A percentile compares a stretch with the other conserved stretches of the same genome.
These are phyloP conservation scores for Dynastes hyllus DNA, from an alignment of 2,888 invertebrate species.

Conservation along the genomic window DNA sequence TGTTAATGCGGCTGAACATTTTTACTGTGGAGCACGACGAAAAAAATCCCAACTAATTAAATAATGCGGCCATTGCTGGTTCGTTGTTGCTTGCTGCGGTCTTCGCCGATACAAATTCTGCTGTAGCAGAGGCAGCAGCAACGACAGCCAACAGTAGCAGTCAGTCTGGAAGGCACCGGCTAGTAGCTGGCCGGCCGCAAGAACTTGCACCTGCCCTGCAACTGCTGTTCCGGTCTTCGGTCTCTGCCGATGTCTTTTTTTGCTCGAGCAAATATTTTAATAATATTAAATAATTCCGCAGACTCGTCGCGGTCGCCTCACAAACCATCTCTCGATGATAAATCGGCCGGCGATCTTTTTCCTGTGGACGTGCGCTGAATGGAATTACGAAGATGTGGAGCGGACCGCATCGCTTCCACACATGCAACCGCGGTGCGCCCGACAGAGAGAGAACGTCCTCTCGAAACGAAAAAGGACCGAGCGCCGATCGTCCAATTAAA, in stretches of 20 bases:
- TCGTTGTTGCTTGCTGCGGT: slow-evolving; percentile 59
- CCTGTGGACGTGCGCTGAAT: slow-evolving; percentile 63
- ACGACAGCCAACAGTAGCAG: too few species aligned
- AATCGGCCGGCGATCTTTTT: slow-evolving; percentile 62
- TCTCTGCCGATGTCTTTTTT: slow-evolving; percentile 59
- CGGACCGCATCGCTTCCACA: slow-evolving; percentile 13
- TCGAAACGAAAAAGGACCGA: slow-evolving; percentile 67
- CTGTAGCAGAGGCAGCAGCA: slow-evolving; percentile 36
- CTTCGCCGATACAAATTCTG: slow-evolving; percentile 60
- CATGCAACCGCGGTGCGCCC: slow-evolving; percentile 14
- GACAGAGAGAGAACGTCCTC: slow-evolving; percentile 50
- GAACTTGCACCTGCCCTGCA: slow-evolving; percentile 67
- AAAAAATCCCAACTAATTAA: slow-evolving; percentile 69
- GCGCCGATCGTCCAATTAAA: slow-evolving; percentile 70
- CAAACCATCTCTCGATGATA: slow-evolving; percentile 68
- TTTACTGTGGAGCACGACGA: slow-evolving; percentile 48
- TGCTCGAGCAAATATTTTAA: slow-evolving; percentile 68
- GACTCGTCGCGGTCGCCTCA: slow-evolving; percentile 59
- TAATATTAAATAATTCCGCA: slow-evolving; percentile 70
- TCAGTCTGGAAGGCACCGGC: slow-evolving; percentile 66
- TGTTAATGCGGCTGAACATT: slow-evolving; percentile 64
- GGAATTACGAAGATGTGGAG: slow-evolving; percentile 43
- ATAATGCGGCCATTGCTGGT: slow-evolving; percentile 65
- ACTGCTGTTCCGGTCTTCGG: slow-evolving; percentile 65
- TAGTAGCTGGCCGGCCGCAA: slow-evolving; percentile 58